These are phyloP conservation scores for Pentalonia nigronervosa DNA, from an alignment of 1,140 invertebrate species.

Conservation along the genomic window DNA sequence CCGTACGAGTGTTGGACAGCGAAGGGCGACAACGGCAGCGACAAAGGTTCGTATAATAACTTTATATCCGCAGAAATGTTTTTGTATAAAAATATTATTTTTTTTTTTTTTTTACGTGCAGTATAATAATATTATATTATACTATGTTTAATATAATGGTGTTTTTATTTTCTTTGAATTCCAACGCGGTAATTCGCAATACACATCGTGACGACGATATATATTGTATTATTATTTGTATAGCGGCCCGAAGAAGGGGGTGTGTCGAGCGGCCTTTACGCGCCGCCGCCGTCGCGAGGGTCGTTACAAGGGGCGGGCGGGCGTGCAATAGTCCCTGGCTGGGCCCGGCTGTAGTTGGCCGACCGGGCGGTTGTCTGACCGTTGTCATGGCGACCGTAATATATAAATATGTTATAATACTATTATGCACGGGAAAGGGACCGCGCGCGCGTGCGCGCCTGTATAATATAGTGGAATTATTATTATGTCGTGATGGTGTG, in stretches of 20 bases:
- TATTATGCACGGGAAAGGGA: not conserved
- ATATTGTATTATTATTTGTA: not conserved
- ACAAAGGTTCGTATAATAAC: not conserved
- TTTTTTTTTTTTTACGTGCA: not conserved
- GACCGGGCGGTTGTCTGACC: conserved; percentile 41
- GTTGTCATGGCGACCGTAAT: conserved; percentile 21
- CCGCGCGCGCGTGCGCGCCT: not conserved
- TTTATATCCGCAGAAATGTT: not conserved
- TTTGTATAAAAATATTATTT: not conserved
- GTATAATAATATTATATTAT: not conserved
- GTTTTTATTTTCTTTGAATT: conserved; percentile 14
- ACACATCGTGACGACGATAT: not conserved
- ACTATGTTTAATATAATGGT: not conserved
- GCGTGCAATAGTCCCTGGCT: conserved; percentile 15
- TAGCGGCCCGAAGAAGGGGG: not conserved
- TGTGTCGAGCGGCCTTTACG: not conserved
- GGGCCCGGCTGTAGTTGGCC: conserved; percentile 25
- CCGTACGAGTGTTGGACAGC: not conserved
- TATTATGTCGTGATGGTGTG: not conserved
- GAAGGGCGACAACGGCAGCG: not conserved
- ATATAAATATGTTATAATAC: not conserved
- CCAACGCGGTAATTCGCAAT: not conserved
- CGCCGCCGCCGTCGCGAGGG: not conserved
- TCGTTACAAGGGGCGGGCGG: not conserved
- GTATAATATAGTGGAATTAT: not conserved